Conservation (phyloP, 2,888 invertebrate species). For the Tricholauxania praeusta region DNA sequence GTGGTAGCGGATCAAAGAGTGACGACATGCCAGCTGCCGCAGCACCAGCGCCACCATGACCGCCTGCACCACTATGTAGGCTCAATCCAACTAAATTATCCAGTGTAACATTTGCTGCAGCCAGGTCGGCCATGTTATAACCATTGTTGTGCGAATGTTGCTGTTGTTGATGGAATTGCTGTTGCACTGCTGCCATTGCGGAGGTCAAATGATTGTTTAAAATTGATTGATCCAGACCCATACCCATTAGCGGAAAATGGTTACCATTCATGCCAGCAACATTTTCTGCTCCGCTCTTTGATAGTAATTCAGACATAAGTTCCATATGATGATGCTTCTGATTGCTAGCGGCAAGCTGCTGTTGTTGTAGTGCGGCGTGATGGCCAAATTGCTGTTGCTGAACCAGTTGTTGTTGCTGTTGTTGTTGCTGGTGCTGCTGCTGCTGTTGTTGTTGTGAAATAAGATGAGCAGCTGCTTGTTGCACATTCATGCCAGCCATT, state of each 20-base stretch:
- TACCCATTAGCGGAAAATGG: slow-evolving; percentile 60
- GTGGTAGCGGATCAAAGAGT: slow-evolving; percentile 60
- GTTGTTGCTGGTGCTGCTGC: slow-evolving; percentile 51
- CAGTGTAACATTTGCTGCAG: slow-evolving; percentile 51
- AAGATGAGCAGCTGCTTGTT: slow-evolving; percentile 67
- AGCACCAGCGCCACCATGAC: slow-evolving; percentile 40
- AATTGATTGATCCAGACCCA: slow-evolving; percentile 59
- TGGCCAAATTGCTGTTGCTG: slow-evolving; percentile 36
- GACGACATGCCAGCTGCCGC: slow-evolving; percentile 56
- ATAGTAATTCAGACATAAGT: slow-evolving; percentile 65
- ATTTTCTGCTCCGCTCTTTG: slow-evolving; percentile 58
- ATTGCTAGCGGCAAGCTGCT: slow-evolving; percentile 48
- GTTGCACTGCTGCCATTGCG: slow-evolving; percentile 51
- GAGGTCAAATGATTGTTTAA: slow-evolving; percentile 52
- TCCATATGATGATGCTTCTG: slow-evolving; percentile 69
- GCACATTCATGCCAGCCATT: slow-evolving; percentile 69
- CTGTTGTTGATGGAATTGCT: slow-evolving; percentile 59
- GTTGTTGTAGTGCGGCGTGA: slow-evolving; percentile 45
- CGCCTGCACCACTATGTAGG: slow-evolving; percentile 46
- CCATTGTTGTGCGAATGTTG: slow-evolving; percentile 63
- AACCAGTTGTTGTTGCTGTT: slow-evolving; percentile 34
- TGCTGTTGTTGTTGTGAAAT: slow-evolving; percentile 54
- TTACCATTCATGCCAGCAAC: slow-evolving; percentile 65
- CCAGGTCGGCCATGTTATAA: slow-evolving; percentile 60
- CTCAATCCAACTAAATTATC: slow-evolving; percentile 61